These are phyloP conservation scores for Mythimna lalbum DNA, from an alignment of 2,888 invertebrate genomes.

Conservation along the genomic window DNA sequence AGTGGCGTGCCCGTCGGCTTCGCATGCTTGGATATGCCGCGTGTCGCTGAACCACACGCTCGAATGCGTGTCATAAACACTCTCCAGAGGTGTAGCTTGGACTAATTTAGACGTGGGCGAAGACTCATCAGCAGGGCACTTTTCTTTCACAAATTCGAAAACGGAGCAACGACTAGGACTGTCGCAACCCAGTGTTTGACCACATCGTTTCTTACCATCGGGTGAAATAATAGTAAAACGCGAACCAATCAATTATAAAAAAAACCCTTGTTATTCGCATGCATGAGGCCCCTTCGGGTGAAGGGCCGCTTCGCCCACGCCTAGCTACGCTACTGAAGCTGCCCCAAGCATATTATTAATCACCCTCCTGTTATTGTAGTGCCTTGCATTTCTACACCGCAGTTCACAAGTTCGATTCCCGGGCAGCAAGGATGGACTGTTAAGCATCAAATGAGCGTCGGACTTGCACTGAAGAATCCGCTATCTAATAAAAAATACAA, in stretches of 20 bases:
- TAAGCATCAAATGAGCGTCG: not conserved
- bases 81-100: no score
- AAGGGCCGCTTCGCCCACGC: no score
- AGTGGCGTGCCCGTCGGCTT: not conserved
- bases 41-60: slow-evolving; percentile 31
- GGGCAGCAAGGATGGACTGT: not conserved
- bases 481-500: not conserved
- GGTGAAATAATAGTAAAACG: no score
- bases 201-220: no score
- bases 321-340: not conserved
- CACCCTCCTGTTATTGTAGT: not conserved
- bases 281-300: no score
- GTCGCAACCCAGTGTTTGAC: no score
- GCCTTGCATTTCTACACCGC: not conserved
- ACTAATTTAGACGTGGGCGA: no score
- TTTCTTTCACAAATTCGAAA: no score
- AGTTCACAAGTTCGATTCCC: slow-evolving; percentile 1
- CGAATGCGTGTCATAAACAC: slow-evolving; percentile 9
- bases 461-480: not conserved
- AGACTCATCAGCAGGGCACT: no score
- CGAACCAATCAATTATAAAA: no score
- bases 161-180: no score
- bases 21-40: slow-evolving; percentile 11
- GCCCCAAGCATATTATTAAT: not conserved
- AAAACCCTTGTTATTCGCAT: no score